Evolutionary conservation across 1,140 invertebrate genomes (phyloP).

Genomic region (Rhysida immarginata): DNA sequence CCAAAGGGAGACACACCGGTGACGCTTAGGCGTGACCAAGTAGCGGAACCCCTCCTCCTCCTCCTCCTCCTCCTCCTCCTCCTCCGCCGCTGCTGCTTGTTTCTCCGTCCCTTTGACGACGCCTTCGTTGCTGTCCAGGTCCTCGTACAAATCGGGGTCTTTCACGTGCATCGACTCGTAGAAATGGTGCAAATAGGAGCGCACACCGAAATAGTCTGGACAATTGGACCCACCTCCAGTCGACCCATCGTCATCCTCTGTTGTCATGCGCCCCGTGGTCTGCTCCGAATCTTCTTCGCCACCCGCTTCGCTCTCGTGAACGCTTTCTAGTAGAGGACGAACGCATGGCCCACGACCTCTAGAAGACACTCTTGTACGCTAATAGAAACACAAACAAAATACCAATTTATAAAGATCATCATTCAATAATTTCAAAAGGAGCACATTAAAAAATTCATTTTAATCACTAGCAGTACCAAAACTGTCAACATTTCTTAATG

Average conservation of each 20-base stretch:
- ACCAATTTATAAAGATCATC: no score
- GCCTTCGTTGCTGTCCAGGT: constrained; percentile 7
- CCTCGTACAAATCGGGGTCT: constrained; percentile 27
- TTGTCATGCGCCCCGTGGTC: not conserved
- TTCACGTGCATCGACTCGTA: constrained; percentile 29
- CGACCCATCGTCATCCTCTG: not conserved
- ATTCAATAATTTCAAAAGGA: no score
- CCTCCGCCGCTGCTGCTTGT: not conserved
- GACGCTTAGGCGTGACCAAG: constrained; percentile 27
- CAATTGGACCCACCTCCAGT: constrained; percentile 13
- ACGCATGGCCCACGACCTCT: no score
- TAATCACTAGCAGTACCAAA: no score
- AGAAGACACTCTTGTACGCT: no score
- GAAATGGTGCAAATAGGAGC: constrained; percentile 35
- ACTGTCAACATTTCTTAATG: no score
- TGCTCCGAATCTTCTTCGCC: not conserved
- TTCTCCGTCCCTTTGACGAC: no score
- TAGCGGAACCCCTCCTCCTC: constrained; percentile 31
- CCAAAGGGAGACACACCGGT: constrained; percentile 27
- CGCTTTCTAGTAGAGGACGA: not conserved
- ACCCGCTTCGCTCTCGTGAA: not conserved
- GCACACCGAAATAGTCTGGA: constrained; percentile 32
- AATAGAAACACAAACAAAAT: no score
- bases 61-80: not conserved
- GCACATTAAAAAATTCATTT: no score